Percentiles rank a stretch among this genome's conserved stretches.
Evolutionary conservation across 2,113 vertebrate genomes (phyloP).

Genomic region (Xenopus borealis): DNA sequence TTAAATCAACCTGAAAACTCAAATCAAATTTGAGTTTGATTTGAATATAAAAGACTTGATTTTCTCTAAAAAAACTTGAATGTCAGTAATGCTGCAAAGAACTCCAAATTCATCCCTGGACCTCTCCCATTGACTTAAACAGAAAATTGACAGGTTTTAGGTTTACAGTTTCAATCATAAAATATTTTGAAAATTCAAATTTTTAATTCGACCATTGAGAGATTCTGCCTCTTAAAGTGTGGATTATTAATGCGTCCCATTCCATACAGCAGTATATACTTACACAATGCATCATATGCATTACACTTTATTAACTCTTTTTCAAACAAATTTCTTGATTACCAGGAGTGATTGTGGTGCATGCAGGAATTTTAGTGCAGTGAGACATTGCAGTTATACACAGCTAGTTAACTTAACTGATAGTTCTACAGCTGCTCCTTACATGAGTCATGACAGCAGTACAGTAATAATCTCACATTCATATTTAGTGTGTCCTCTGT

Average conservation of each 20-base stretch:
- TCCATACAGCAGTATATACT: conserved; percentile 1
- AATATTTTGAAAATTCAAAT: too few species aligned
- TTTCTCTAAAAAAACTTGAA: too few species aligned
- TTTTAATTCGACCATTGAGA: too few species aligned
- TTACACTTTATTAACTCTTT: conserved; percentile 32
- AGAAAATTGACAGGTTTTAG: too few species aligned
- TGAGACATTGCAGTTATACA: conserved; percentile 38
- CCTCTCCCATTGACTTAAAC: too few species aligned
- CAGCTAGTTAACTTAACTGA: conserved; percentile 41
- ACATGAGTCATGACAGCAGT: conserved; percentile 33
- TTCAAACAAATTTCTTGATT: conserved; percentile 23
- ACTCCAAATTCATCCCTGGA: too few species aligned
- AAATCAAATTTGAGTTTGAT: too few species aligned
- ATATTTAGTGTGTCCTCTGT: conserved; percentile 21
- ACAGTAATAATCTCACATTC: conserved; percentile 26
- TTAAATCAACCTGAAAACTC: too few species aligned
- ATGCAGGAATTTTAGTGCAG: conserved; percentile 37
- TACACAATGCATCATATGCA: conserved; percentile 12
- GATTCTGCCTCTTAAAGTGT: not conserved
- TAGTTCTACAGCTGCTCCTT: conserved; percentile 39
- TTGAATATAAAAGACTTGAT: too few species aligned
- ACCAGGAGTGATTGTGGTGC: conserved; percentile 24
- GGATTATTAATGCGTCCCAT: not conserved
- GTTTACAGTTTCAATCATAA: too few species aligned
- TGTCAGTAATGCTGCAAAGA: too few species aligned